A percentile compares a stretch with the other conserved stretches of the same genome.
phyloP scores from a whole-genome alignment of 2,797 vertebrate genomes.

The Scolopax rusticola region DNA sequence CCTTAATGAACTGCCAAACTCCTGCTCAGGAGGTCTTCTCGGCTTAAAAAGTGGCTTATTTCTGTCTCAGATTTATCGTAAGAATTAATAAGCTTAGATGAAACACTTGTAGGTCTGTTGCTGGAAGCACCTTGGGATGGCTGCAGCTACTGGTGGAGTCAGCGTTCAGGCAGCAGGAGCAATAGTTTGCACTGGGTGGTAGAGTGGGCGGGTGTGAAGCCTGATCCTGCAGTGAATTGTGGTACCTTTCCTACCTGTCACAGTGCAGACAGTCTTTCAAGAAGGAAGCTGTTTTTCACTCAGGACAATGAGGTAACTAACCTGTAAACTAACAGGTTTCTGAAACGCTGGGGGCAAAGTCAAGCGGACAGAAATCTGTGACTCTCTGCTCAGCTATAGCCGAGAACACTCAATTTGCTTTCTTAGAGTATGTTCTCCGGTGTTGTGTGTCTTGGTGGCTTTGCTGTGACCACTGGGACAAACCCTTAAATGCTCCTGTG shows the following conservation, averaged over 20 bases:
- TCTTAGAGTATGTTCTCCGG: not conserved
- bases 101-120: not conserved
- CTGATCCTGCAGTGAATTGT: not conserved
- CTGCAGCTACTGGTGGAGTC: fast-evolving
- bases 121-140: not conserved
- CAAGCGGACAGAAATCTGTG: not conserved
- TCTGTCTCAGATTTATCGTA: not conserved
- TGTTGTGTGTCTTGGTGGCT: not conserved
- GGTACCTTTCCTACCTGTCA: not conserved
- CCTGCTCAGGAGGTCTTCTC: not conserved
- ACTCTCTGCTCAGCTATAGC: not conserved
- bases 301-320: fast-evolving
- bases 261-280: not conserved
- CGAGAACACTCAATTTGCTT: not conserved
- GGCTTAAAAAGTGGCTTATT: not conserved
- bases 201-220: not conserved
- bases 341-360: not conserved
- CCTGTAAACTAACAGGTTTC: not conserved
- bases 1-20: not conserved
- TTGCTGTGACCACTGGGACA: not conserved
- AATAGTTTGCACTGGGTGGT: not conserved
- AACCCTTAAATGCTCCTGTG: not conserved
- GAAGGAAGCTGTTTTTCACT: not conserved
- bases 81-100: not conserved
- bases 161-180: not conserved